Evolutionary conservation across 2,888 invertebrate genomes (phyloP), one percentile per base, ranked within the genome.

Genomic region (Oligia strigilis): DNA sequence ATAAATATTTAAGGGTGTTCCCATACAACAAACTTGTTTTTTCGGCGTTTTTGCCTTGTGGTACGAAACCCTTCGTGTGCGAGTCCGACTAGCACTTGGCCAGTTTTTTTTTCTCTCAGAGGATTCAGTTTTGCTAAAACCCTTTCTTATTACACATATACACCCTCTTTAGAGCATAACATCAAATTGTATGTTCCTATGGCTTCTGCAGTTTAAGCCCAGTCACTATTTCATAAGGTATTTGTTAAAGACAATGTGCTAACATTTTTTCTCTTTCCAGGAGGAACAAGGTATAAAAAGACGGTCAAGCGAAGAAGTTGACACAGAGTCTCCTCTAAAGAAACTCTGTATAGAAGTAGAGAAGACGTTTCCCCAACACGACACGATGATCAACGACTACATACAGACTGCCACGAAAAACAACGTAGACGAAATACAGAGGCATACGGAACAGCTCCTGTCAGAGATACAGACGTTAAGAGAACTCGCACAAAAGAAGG

Each of bases 401-500:
- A 97, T 98, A 83, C 97, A 98, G 80, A 97, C 97, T 14, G 96
- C 97, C 0, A 97, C 98, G 0, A 97, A 97, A 81, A 97, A 97
- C 87, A 98, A 97, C 83, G 93, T 98, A 1, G 97, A 98, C 62
- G 97, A 97, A 83, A 97, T 98, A 85, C 97, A 97, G 82, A 97
- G 97, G 87, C 98, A 98, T 86, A 97, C 98, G 4, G 98, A 98
- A 90, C 98, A 98, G 89, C 95, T 98, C 11, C 95, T 98, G 4
- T 95, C 97, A 0, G 98, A 98, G 92, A 98, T 98, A 82, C 97
- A 98, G 90, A 98, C 98, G 0, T 94, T 99, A 81, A 97, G 98
- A 85, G 98, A 98, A 89, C 95, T 98, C 74, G 98, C 98, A 0
- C 97, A 98, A 90, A 98, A 98, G 91, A 99, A 99, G 93, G 99